These are phyloP conservation scores for Urosaurus nigricauda DNA, from an alignment of 2,797 vertebrate genomes.

Conservation along the genomic window DNA sequence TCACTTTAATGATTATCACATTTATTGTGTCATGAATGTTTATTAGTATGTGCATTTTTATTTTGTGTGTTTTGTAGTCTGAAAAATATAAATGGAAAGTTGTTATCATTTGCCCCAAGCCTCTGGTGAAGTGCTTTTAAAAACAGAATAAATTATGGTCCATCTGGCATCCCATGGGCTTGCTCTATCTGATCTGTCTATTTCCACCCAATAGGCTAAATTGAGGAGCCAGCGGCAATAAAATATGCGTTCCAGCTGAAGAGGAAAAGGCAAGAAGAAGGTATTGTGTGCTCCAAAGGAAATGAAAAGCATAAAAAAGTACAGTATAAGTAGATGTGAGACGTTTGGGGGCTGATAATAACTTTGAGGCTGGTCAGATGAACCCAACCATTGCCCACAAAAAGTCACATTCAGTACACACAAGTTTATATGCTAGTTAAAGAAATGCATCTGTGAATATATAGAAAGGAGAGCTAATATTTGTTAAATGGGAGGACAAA, in stretches of 20 bases:
- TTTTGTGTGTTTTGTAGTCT: background rate
- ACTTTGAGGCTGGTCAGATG: too few species aligned
- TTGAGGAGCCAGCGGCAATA: background rate
- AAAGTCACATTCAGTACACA: background rate
- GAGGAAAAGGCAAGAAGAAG: background rate
- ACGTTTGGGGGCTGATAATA: background rate
- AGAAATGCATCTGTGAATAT: background rate
- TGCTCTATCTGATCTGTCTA: background rate
- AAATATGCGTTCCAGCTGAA: background rate
- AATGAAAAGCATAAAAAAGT: background rate
- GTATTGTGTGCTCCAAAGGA: background rate
- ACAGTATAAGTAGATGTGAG: background rate
- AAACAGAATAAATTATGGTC: background rate
- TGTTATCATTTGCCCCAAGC: background rate
- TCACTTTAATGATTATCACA: conserved; percentile 1
- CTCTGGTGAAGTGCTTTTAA: background rate
- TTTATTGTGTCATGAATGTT: background rate
- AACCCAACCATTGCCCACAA: background rate
- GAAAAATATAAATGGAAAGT: conserved; percentile 1
- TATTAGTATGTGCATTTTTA: background rate
- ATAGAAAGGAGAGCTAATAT: background rate
- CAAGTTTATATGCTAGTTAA: background rate
- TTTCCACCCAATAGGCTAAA: too few species aligned
- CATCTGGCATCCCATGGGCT: background rate
- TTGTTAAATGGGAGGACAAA: background rate